phyloP scores from a whole-genome alignment of 30 jellyfish, hydroid and myxozoan genomes.

The Aurelia coerulea region DNA sequence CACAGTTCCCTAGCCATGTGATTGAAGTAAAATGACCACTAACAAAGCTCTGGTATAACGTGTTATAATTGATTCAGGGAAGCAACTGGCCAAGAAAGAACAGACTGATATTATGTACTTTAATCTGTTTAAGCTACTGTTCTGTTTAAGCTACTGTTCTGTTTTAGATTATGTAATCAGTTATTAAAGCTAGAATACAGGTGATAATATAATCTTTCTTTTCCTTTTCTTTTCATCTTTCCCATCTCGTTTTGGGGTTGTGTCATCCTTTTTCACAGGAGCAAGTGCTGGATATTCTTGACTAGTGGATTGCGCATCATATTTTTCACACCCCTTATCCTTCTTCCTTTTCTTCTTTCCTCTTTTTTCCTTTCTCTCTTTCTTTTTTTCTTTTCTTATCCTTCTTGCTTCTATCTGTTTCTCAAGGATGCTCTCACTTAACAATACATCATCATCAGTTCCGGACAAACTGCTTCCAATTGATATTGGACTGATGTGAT shows the following conservation, averaged over 20 bases:
- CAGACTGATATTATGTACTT: too few species aligned
- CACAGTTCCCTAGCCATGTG: neutral
- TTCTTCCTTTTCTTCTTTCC: neutral
- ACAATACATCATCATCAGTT: neutral
- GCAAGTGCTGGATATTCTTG: conserved; percentile 32
- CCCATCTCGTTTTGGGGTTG: conserved; percentile 17
- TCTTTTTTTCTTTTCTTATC: too few species aligned
- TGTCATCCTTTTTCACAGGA: neutral
- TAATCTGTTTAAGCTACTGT: too few species aligned
- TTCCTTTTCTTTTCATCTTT: conserved; percentile 7
- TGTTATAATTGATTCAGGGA: too few species aligned
- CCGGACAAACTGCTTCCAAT: neutral
- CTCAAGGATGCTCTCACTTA: conserved; percentile 10
- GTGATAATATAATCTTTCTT: conserved; percentile 1
- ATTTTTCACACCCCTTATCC: neutral
- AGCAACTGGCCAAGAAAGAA: too few species aligned
- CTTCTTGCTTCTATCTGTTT: neutral
- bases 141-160: too few species aligned
- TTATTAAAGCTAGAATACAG: neutral
- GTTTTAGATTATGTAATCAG: too few species aligned
- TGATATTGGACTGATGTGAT: neutral
- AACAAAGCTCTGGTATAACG: too few species aligned
- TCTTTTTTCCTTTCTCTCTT: too few species aligned
- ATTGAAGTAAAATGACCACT: too few species aligned
- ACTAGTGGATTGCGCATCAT: neutral